phyloP scores from a whole-genome alignment of 2,113 vertebrate species.

The Amia ocellicauda region DNA sequence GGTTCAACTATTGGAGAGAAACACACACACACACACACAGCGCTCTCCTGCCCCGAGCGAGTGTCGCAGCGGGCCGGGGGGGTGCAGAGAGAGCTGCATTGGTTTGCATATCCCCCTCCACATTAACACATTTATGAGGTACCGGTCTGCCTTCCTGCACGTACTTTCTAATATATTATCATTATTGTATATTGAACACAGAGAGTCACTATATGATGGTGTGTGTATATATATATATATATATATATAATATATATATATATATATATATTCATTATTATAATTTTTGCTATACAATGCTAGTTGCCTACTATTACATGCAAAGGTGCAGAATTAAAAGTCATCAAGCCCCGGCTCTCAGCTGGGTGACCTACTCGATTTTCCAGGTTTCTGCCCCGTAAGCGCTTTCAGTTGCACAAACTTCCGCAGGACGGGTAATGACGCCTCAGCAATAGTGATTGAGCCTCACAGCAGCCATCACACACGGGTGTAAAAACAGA shows the following conservation, averaged over 20 bases:
- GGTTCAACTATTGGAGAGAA: too few species aligned
- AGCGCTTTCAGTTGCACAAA: constrained; percentile 16
- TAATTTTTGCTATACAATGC: too few species aligned
- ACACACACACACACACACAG: too few species aligned
- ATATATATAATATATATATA: not conserved
- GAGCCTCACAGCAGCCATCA: not conserved
- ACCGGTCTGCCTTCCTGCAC: constrained; percentile 22
- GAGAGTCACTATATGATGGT: constrained; percentile 19
- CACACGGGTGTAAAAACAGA: constrained; percentile 2
- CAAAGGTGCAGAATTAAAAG: too few species aligned
- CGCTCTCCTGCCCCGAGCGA: too few species aligned
- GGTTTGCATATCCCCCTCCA: constrained; percentile 56
- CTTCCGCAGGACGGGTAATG: constrained; percentile 4
- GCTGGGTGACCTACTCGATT: not conserved
- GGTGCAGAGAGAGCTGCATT: constrained; percentile 52
- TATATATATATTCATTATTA: too few species aligned
- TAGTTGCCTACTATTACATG: too few species aligned
- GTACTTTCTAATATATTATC: too few species aligned
- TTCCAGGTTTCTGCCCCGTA: constrained; percentile 12
- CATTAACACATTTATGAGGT: constrained; percentile 30
- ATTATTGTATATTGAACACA: not conserved
- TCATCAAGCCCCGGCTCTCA: too few species aligned
- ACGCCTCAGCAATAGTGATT: constrained; percentile 5
- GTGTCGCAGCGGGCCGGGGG: constrained; percentile 44
- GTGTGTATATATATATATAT: not conserved